phyloP scores from a whole-genome alignment of 2,113 vertebrate species.

The Kryptolebias marmoratus region DNA sequence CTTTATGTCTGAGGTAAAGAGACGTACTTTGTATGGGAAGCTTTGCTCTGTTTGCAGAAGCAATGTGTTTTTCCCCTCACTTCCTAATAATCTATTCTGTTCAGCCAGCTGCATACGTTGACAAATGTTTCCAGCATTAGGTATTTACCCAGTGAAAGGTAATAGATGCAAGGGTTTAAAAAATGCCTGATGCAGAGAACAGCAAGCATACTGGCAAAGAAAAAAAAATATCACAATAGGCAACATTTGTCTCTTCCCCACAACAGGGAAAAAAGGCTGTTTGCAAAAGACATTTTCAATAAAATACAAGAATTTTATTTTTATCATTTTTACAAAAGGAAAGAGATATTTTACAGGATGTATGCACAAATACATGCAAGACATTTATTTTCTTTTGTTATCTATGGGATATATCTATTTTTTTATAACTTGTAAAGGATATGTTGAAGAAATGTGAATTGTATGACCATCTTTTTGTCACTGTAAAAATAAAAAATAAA shows the following conservation, averaged over 20 bases:
- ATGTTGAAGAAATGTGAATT: too few species aligned
- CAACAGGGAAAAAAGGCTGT: slow-evolving; percentile 47
- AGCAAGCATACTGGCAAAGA: slow-evolving; percentile 61
- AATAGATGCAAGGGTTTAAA: slow-evolving; percentile 81
- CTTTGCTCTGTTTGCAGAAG: slow-evolving; percentile 71
- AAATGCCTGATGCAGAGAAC: slow-evolving; percentile 75
- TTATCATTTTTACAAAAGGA: background rate
- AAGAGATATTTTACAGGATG: background rate
- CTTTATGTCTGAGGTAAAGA: slow-evolving; percentile 38
- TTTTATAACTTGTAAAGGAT: background rate
- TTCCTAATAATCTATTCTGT: slow-evolving; percentile 85
- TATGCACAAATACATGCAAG: background rate
- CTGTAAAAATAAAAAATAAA: background rate
- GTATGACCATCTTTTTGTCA: background rate
- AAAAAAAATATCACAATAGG: slow-evolving; percentile 58
- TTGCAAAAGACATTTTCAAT: slow-evolving; percentile 11
- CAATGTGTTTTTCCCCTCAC: slow-evolving; percentile 76
- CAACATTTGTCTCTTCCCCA: slow-evolving; percentile 56
- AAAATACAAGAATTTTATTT: slow-evolving; percentile 3
- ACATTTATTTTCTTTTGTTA: background rate
- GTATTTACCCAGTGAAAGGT: slow-evolving; percentile 82
- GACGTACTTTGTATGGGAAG: slow-evolving; percentile 55
- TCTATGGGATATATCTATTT: background rate
- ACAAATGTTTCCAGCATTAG: slow-evolving; percentile 84
- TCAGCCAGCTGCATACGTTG: slow-evolving; percentile 82